Evolutionary conservation across 2,888 invertebrate species (phyloP).

Genomic region (Gnatocerus cornutus): DNA sequence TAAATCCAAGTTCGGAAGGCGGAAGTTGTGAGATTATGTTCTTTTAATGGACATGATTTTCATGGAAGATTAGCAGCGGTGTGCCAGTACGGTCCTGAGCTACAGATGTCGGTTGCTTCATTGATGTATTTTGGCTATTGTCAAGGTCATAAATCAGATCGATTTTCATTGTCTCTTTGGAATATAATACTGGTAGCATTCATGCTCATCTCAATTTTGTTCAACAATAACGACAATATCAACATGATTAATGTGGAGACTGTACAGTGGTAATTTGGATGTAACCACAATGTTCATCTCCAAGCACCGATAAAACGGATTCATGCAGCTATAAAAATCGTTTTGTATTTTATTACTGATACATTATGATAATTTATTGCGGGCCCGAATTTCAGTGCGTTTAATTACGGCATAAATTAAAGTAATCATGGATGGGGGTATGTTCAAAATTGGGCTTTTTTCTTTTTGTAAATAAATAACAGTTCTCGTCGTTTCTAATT

Average conservation of each 20-base stretch:
- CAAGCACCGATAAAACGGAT: constrained; percentile 49
- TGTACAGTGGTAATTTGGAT: constrained; percentile 28
- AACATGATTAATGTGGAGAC: constrained; percentile 6
- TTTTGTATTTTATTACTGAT: too few species aligned
- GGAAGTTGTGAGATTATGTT: constrained; percentile 17
- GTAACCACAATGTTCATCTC: not conserved
- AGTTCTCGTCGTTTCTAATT: too few species aligned
- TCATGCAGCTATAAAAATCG: constrained; percentile 47
- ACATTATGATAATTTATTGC: too few species aligned
- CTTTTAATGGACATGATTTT: constrained; percentile 12
- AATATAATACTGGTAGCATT: constrained; percentile 9
- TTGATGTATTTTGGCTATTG: constrained; percentile 24
- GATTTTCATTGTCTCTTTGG: constrained; percentile 12
- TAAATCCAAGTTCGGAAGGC: constrained; percentile 25
- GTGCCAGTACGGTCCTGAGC: constrained; percentile 21
- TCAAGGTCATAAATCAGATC: constrained; percentile 24
- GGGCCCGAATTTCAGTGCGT: too few species aligned
- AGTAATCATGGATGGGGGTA: too few species aligned
- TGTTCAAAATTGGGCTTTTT: too few species aligned
- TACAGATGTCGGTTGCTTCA: constrained; percentile 31
- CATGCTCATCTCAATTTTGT: constrained; percentile 6
- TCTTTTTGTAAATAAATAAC: too few species aligned
- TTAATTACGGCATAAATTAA: too few species aligned
- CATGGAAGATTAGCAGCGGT: not conserved
- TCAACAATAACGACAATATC: constrained; percentile 4